Conservation (phyloP, 2,113 vertebrate species). For the Clarias macrocephalus region DNA sequence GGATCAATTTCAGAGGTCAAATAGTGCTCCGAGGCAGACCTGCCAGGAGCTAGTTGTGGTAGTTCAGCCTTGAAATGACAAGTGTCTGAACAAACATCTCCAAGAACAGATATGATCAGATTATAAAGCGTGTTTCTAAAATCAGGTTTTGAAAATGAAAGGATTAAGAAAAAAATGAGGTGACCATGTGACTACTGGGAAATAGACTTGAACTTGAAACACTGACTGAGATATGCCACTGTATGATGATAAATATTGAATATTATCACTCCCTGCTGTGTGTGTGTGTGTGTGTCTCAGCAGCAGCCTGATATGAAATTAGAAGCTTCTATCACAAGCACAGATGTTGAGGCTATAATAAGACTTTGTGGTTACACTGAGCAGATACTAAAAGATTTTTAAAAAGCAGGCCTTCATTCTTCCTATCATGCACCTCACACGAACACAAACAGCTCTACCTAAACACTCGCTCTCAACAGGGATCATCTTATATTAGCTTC, state of each 20-base stretch:
- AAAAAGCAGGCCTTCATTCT: neutral
- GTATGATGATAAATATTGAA: slow-evolving; percentile 19
- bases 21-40: too few relatives aligned
- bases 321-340: slow-evolving; percentile 36
- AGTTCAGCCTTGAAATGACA: too few relatives aligned
- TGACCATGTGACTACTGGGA: neutral
- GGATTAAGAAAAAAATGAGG: neutral
- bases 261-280: slow-evolving; percentile 31
- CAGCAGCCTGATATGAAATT: slow-evolving; percentile 37
- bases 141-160: neutral
- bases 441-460: neutral
- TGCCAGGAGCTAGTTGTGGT: too few relatives aligned
- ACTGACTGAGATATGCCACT: neutral
- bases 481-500: neutral
- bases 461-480: neutral
- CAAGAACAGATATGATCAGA: too few relatives aligned
- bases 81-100: too few relatives aligned
- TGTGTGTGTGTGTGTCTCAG: slow-evolving; percentile 26
- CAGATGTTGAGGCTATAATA: slow-evolving; percentile 46
- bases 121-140: too few relatives aligned
- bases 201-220: neutral
- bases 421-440: neutral
- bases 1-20: too few relatives aligned
- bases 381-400: slow-evolving; percentile 19
- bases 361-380: slow-evolving; percentile 29